Evolutionary conservation across 2,113 vertebrate genomes (phyloP).

Genomic region (Cavia aperea): DNA sequence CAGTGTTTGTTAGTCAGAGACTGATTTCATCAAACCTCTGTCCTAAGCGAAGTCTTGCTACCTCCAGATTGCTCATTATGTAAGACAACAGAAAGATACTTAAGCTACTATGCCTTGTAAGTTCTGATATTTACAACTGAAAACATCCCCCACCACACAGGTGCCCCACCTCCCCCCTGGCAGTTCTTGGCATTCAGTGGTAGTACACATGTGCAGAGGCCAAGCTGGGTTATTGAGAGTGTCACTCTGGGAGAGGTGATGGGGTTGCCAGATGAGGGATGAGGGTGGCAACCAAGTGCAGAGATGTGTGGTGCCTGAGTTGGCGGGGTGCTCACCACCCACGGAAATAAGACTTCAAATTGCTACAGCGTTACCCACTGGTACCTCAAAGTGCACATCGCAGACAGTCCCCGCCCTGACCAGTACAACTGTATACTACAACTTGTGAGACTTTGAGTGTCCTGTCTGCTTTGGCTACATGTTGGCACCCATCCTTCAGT

Average conservation of each 20-base stretch:
- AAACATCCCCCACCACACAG: not conserved
- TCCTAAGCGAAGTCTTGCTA: not conserved
- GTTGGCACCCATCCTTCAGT: conserved; percentile 95
- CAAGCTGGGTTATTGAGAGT: no score
- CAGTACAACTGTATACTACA: conserved; percentile 82
- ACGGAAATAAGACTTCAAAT: conserved; percentile 99
- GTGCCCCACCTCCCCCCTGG: no score
- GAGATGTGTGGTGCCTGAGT: no score
- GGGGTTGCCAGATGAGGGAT: no score
- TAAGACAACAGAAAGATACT: not conserved
- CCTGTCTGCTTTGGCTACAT: conserved; percentile 80
- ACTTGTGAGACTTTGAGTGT: conserved; percentile 79
- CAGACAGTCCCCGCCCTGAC: conserved; percentile 92
- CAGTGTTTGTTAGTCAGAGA: no score
- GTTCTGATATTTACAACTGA: not conserved
- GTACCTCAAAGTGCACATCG: conserved; percentile 98
- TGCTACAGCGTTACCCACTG: conserved; percentile 94
- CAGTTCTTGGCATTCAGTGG: no score
- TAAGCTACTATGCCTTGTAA: not conserved
- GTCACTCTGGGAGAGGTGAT: no score
- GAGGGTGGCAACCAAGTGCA: no score
- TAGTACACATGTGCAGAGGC: no score
- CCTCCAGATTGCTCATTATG: not conserved
- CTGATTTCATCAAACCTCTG: not conserved
- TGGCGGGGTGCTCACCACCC: no score